Conservation (phyloP, 2,888 invertebrate genomes). For the Drosophila tanythrix region DNA sequence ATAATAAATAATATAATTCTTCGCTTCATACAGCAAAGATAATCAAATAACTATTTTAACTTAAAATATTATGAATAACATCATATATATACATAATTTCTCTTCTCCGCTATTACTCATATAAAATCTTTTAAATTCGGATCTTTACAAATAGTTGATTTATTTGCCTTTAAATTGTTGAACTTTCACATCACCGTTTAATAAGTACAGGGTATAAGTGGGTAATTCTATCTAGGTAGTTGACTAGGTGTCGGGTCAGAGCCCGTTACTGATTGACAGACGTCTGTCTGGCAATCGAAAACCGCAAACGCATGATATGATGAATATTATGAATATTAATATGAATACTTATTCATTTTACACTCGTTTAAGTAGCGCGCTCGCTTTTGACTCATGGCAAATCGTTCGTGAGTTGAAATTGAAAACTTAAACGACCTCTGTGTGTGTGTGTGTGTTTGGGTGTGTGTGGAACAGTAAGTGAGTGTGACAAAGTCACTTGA, state of each 20-base stretch:
- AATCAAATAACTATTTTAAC: not conserved
- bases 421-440: slow-evolving; percentile 40
- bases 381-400: slow-evolving; percentile 57
- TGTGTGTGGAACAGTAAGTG: slow-evolving; percentile 35
- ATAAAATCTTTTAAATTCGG: not conserved
- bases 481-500: slow-evolving; percentile 62
- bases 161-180: not conserved
- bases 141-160: not conserved
- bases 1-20: not conserved
- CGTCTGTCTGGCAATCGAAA: slow-evolving; percentile 15
- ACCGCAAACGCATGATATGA: slow-evolving; percentile 29
- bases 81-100: not conserved
- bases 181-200: not conserved
- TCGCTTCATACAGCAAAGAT: not conserved
- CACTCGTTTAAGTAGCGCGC: slow-evolving; percentile 17
- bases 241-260: slow-evolving; percentile 20
- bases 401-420: slow-evolving; percentile 31
- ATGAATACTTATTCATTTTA: not conserved
- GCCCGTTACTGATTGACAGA: slow-evolving; percentile 9
- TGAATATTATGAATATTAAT: slow-evolving; percentile 8
- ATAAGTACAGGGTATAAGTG: slow-evolving; percentile 6
- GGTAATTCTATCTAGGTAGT: slow-evolving; percentile 39
- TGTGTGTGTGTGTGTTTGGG: not conserved
- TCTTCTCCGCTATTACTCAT: not conserved
- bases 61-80: not conserved